These are phyloP conservation scores for Lophotriccus pileatus DNA, from an alignment of 2,797 vertebrate genomes.

Conservation along the genomic window DNA sequence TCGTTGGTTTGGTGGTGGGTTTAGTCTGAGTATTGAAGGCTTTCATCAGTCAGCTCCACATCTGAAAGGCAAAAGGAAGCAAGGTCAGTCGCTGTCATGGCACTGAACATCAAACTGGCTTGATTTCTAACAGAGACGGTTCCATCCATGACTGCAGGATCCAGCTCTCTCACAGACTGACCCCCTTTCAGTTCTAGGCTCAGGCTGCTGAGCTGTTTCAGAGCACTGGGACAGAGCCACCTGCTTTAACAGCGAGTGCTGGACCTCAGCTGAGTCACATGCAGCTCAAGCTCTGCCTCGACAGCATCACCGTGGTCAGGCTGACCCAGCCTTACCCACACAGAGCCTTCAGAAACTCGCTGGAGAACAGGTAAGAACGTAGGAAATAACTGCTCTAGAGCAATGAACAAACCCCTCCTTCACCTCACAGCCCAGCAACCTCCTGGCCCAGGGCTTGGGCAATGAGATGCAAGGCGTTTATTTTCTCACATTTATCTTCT, in stretches of 20 bases:
- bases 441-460: background rate
- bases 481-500: background rate
- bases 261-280: background rate
- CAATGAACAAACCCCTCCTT: fast-evolving
- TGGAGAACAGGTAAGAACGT: background rate
- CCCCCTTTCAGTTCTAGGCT: fast-evolving
- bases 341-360: background rate
- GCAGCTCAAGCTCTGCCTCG: background rate
- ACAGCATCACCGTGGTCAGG: background rate
- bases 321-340: background rate
- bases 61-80: slow-evolving; percentile 67
- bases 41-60: slow-evolving; percentile 66
- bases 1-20: slow-evolving; percentile 2
- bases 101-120: background rate
- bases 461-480: fast-evolving
- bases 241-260: background rate
- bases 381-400: background rate
- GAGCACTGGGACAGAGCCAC: background rate
- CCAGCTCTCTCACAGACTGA: background rate
- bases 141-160: background rate
- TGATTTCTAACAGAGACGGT: background rate
- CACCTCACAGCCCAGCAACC: background rate
- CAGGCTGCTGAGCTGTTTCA: fast-evolving
- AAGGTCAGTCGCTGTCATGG: background rate
- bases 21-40: slow-evolving; percentile 74